Conservation (phyloP, 2,888 invertebrate genomes). For the Trachelus tabidus region DNA sequence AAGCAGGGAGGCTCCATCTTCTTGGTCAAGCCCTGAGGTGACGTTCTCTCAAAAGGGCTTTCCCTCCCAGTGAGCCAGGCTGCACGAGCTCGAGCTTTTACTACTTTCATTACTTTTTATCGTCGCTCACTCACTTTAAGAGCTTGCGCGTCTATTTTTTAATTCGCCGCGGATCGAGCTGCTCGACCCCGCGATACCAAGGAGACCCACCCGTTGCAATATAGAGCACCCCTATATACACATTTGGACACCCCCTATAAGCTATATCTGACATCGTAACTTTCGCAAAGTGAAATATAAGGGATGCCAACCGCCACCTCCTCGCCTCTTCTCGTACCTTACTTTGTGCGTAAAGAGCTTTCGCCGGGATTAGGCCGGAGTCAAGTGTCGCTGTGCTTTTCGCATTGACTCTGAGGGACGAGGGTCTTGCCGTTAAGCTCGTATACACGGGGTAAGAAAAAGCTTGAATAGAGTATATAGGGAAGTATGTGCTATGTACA, state of each 20-base stretch:
- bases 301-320: slow-evolving; percentile 27
- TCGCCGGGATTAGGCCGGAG: not conserved
- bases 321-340: not conserved
- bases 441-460: not conserved
- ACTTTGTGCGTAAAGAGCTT: not conserved
- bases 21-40: slow-evolving; percentile 33
- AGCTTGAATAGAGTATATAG: not conserved
- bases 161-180: slow-evolving; percentile 52
- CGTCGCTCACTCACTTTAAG: slow-evolving; percentile 54
- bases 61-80: slow-evolving; percentile 18
- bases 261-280: slow-evolving; percentile 57
- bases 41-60: slow-evolving; percentile 42
- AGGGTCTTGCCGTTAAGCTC: not conserved
- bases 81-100: slow-evolving; percentile 39
- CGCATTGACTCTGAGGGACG: not conserved
- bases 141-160: slow-evolving; percentile 54
- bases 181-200: slow-evolving; percentile 11
- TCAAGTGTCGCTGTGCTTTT: not conserved
- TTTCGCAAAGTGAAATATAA: slow-evolving; percentile 58
- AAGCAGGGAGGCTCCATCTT: slow-evolving; percentile 15
- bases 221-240: not conserved
- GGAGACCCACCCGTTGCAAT: not conserved
- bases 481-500: not conserved
- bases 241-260: not conserved
- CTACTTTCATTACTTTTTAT: slow-evolving; percentile 62